Base-by-base conservation (phyloP, 2,797 vertebrate genomes). In the Eutrigla gurnardus region DNA sequence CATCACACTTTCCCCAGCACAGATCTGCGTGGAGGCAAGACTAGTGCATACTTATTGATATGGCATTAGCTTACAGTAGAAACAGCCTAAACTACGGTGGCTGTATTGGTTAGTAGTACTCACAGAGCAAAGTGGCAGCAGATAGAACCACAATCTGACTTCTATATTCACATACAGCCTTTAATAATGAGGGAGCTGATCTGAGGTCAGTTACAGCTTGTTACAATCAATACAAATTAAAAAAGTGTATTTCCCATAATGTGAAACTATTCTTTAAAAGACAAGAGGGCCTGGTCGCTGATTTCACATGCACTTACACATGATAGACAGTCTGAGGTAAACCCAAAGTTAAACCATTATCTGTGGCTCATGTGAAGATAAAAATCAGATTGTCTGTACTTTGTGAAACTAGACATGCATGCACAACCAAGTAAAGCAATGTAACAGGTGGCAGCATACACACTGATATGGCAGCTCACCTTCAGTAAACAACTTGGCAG, bases 401-500 rank as follows among this genome's bases (percentile, higher is more conserved):
- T 54, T 67, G 4, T 65, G 25, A 69, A 70, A 60, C 40, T 39
- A 13, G 64, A 81, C 15, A 36, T 53, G 50, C 61, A 58, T 70
- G 83, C 75, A 40, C 65, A 60, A 8, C 12, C 70, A 53, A 86
- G 87, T 82, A 80, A 49, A 80, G 80, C 73, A 80, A 89, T 89
- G 93, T 93, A 95, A 95, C 94, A 91, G 90, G 89, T 88, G 92
- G 84, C 88, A 89, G 93, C 93, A 94, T 92, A 94, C 78, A 43
- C 93, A 94, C 92, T 92, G 93, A 93, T 93, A 93, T 91, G 92
- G 93, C 94, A 91, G 80, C 84, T 89, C 86, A 93, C 91, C 92
- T 59, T 83, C 66, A 83, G 80, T 87, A 89, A 92, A 89, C 83
- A 83, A 55, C 77, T 55, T 67, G 52, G 80, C 50, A 65, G 46